Evolutionary conservation across 30 jellyfish, hydroid and myxozoan genomes (phyloP).

Genomic region (Aurelia sp.): DNA sequence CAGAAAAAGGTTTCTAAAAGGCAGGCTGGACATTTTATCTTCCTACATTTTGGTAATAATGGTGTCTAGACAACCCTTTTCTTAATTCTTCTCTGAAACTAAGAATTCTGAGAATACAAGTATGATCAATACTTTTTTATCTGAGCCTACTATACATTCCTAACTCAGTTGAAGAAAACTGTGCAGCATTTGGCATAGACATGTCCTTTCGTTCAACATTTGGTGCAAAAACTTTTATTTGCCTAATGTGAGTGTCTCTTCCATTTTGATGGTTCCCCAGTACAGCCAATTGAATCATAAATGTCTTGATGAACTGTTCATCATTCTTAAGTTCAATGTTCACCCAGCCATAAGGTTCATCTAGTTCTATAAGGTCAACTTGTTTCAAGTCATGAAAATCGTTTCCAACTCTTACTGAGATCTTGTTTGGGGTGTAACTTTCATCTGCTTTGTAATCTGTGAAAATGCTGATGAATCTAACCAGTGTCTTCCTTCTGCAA

Average conservation of each 20-base stretch:
- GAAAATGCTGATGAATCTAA: conserved; percentile 87
- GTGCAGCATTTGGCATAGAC: conserved; percentile 62
- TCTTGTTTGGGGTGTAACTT: conserved; percentile 98
- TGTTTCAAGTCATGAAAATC: conserved; percentile 94
- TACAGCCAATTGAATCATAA: conserved; percentile 96
- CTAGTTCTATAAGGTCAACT: conserved; percentile 85
- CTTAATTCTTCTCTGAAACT: too few species aligned
- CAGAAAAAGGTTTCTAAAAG: too few species aligned
- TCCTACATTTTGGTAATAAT: too few species aligned
- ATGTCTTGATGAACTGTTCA: conserved; percentile 72
- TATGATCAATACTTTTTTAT: neutral
- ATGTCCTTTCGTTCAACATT: conserved; percentile 66
- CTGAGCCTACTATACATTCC: conserved; percentile 68
- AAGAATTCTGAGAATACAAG: too few species aligned
- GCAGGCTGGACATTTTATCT: too few species aligned
- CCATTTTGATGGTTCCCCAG: conserved; percentile 99
- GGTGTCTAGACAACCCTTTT: too few species aligned
- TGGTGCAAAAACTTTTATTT: conserved; percentile 93
- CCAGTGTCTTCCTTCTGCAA: conserved; percentile 68
- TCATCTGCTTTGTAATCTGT: conserved; percentile 97
- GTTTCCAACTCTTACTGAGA: conserved; percentile 94
- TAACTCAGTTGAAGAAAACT: conserved; percentile 58
- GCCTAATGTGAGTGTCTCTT: conserved; percentile 95
- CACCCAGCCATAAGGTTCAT: conserved; percentile 98
- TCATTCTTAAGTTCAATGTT: conserved; percentile 81